Evolutionary conservation across 2,888 invertebrate species (phyloP), one percentile per base, ranked within the genome.

Genomic region (Acanthosepion pharaonis): DNA sequence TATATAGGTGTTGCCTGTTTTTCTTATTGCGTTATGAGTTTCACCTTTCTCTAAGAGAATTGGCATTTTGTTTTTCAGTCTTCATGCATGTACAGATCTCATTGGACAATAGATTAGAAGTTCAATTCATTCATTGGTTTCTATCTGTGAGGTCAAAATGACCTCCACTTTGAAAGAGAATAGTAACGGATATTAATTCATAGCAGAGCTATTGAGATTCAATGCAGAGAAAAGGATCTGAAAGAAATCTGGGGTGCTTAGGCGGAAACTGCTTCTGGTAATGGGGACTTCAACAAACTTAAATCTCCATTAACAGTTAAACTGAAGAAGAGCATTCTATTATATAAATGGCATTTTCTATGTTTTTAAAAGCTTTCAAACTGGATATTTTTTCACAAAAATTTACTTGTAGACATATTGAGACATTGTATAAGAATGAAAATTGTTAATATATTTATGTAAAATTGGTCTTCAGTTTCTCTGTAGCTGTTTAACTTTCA

Each of bases 21-120:
- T n/a, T 78, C 25, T 78, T 78, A 78, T 78, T 78, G 78, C 78
- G 33, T 78, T 78, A 78, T n/a, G 33, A 78, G 78, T 78, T n/a
- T 78, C n/a, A 78, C 78, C 78, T 78, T 78, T 78, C 78, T 78
- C n/a, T 5, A 78, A 33, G 11, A n/a, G 78, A 9, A 78, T 78
- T 78, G 33, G 15, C 11, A 78, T 78, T 28, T 78, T 78, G 78
- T 78, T 78, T 78, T 78, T 78, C n/a, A 78, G n/a, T 15, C 15
- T 78, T n/a, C 78, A 33, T n/a, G n/a, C n/a, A n/a, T n/a, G 78
- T 78, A 78, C 78, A n/a, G 78, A n/a, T 78, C 78, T 78, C n/a
- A 78, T 78, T 78, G 78, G n/a, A 78, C 78, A 78, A 78, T 78
- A 78, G 78, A 78, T 78, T 78, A 78, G 78, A 78, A 78, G n/a